Evolutionary conservation across 2,113 vertebrate species (phyloP).

Genomic region (Poeciliopsis occidentalis): DNA sequence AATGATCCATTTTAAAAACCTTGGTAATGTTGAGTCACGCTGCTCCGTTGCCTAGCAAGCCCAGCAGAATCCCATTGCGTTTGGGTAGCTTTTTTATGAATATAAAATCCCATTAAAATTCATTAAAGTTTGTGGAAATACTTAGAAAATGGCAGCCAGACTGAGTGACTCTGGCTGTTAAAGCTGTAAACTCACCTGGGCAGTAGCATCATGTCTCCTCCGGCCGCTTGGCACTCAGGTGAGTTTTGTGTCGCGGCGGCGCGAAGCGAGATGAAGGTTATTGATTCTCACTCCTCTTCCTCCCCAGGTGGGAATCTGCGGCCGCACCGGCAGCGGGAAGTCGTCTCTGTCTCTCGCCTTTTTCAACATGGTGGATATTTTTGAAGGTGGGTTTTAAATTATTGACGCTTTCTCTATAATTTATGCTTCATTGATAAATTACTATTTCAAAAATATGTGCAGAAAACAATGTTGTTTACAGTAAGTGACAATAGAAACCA

Average conservation of each 20-base stretch:
- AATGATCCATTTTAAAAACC: no score
- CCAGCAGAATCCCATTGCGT: no score
- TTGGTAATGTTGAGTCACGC: no score
- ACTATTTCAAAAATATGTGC: no score
- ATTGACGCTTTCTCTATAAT: background rate
- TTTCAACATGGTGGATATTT: slow-evolving; percentile 99
- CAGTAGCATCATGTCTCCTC: slow-evolving; percentile 1
- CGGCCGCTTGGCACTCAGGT: slow-evolving; percentile 37
- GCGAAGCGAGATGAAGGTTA: slow-evolving; percentile 6
- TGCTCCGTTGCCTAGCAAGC: no score
- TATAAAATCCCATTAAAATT: no score
- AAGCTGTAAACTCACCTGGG: background rate
- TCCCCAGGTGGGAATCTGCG: slow-evolving; percentile 93
- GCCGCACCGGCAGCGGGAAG: slow-evolving; percentile 96
- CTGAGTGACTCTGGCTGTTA: background rate
- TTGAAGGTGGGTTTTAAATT: slow-evolving; percentile 83
- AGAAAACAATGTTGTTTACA: no score
- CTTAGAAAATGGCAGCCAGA: no score
- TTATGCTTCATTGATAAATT: background rate
- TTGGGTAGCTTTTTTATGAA: no score
- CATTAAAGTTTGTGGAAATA: no score
- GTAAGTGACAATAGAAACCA: no score
- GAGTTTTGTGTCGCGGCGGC: slow-evolving; percentile 28
- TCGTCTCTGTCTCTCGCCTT: slow-evolving; percentile 96
- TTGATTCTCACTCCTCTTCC: slow-evolving; percentile 7